These are phyloP conservation scores for Eumaeus atala DNA, from an alignment of 1,140 invertebrate species.

Conservation along the genomic window DNA sequence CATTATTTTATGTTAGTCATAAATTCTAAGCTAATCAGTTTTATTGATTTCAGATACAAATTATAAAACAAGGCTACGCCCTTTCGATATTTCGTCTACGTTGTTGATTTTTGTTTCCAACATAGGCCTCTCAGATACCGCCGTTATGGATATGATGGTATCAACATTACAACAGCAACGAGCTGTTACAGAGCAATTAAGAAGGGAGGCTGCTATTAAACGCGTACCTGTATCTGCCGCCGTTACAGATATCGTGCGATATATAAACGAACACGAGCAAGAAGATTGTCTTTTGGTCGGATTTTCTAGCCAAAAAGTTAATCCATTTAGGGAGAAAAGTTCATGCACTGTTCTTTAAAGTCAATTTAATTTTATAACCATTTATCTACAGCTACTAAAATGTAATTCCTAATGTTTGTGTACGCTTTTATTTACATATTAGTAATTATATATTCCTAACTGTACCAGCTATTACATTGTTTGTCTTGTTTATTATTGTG, in stretches of 20 bases:
- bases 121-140: conserved; percentile 88
- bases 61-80: conserved; percentile 52
- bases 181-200: conserved; percentile 93
- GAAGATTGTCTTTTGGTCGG: conserved; percentile 97
- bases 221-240: conserved; percentile 91
- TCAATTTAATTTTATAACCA: conserved; percentile 1
- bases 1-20: neutral
- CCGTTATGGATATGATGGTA: conserved; percentile 93
- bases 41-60: conserved; percentile 31
- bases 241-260: conserved; percentile 94
- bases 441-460: conserved; percentile 9
- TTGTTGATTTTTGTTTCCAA: conserved; percentile 56
- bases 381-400: conserved; percentile 2
- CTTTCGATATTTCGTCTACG: conserved; percentile 36
- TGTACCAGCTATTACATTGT: neutral
- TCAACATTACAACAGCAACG: conserved; percentile 93
- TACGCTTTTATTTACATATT: neutral
- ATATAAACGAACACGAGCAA: conserved; percentile 92
- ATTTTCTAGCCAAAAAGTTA: conserved; percentile 96
- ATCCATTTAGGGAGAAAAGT: conserved; percentile 97
- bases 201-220: conserved; percentile 92
- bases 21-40: neutral
- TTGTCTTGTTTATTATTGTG: conserved; percentile 3
- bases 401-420: neutral
- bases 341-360: conserved; percentile 89